Evolutionary conservation across 2,888 invertebrate species (phyloP), one percentile per base, ranked within the genome.

Genomic region (Rugalucina vietnamica): DNA sequence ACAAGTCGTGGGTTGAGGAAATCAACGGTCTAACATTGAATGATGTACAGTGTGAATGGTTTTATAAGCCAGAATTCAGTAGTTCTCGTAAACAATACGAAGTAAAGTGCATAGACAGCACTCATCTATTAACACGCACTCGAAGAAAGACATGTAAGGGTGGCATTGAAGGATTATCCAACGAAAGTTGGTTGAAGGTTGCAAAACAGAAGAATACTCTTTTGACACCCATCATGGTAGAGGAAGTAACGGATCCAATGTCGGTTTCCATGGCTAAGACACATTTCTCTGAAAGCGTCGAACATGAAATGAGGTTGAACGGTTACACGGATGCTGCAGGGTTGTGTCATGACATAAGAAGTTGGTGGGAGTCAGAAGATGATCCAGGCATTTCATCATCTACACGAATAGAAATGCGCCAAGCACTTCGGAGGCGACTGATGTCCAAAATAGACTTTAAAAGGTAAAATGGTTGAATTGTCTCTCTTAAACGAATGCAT

Each of bases 191-290:
- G 86, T 18, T 76, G 24, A 74, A 72, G 54, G 85, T 86, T 34
- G 88, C 88, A 14, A 36, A 65, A 54, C 32, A 69, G 5, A 57
- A 37, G 49, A 77, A 74, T 29, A 85, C 88, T 4, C 49, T 85
- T 12, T 54, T 88, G 29, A 84, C 87, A 18, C 27, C 36, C 60
- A 76, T 85, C 0, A 85, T 88, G 84, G 76, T 88, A 5, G 82
- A 87, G 29, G 86, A 85, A 34, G 74, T 88, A 21, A 74, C 75
- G 12, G 86, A 88, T 39, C 86, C 86, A 18, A 84, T 85, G 85
- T 87, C 82, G 1, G 81, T 84, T 10, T 43, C 81, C 12, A 84
- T 85, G 85, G 84, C 88, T 14, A 39, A 5, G 29, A 84, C 87
- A 0, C 84, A 84, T 43, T 84, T 87, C 36, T 74, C 73, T 14